phyloP scores from a whole-genome alignment of 2,888 invertebrate species.

The Ferdinandea cuprea region DNA sequence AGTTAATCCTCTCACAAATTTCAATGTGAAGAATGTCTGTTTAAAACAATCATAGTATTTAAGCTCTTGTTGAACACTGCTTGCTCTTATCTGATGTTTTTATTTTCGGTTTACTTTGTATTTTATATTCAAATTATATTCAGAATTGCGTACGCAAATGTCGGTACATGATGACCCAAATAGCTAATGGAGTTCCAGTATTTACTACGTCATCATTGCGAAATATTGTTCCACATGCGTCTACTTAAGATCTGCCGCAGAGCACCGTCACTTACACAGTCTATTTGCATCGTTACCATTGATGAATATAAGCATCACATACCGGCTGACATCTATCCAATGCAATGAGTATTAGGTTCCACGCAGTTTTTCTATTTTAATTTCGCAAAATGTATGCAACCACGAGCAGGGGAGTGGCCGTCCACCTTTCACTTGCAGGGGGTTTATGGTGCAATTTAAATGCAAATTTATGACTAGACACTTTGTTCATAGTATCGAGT shows the following conservation, averaged over 20 bases:
- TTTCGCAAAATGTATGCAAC: constrained; percentile 54
- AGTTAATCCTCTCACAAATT: constrained; percentile 45
- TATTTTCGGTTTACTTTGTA: not conserved
- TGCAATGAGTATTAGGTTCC: constrained; percentile 53
- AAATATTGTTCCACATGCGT: not conserved
- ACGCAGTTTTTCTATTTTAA: constrained; percentile 2
- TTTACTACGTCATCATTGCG: constrained; percentile 1
- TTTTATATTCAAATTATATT: constrained; percentile 20
- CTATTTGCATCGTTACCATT: constrained; percentile 9
- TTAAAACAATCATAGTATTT: not conserved
- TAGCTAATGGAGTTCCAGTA: too few relatives aligned
- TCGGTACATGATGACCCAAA: not conserved
- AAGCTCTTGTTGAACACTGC: not conserved
- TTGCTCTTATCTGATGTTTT: constrained; percentile 28
- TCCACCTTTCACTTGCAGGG: too few relatives aligned
- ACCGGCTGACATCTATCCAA: constrained; percentile 28
- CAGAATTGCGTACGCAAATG: not conserved
- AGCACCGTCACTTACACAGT: not conserved
- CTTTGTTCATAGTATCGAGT: too few relatives aligned
- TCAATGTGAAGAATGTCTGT: constrained; percentile 23
- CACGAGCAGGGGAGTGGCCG: constrained; percentile 3
- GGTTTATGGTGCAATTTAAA: too few relatives aligned
- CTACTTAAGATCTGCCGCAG: not conserved
- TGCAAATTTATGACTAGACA: too few relatives aligned
- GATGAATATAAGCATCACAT: not conserved